phyloP scores from a whole-genome alignment of 2,113 vertebrate species.

The Xiphorhynchus elegans region DNA sequence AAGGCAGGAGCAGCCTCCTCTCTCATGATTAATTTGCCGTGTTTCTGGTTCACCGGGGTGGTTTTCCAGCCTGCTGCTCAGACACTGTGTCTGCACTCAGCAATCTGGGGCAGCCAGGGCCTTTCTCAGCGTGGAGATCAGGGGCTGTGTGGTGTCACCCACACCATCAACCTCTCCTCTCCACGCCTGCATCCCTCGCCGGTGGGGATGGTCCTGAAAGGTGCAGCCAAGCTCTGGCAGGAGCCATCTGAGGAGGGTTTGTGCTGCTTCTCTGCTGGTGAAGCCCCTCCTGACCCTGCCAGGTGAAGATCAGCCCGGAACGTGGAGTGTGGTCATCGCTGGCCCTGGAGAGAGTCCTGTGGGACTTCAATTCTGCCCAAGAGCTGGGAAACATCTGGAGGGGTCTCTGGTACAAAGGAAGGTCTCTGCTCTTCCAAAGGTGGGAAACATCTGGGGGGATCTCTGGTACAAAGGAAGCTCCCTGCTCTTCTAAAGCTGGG shows the following conservation, averaged over 20 bases:
- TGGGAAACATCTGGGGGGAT: too few species aligned
- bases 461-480: too few species aligned
- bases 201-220: neutral
- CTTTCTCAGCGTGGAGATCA: neutral
- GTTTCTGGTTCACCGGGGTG: too few species aligned
- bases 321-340: accelerated
- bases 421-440: too few species aligned
- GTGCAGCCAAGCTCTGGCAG: neutral
- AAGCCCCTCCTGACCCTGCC: neutral
- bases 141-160: neutral
- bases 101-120: too few species aligned
- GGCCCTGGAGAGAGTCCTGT: accelerated
- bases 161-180: neutral
- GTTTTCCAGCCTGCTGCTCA: too few species aligned
- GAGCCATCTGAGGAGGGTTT: neutral
- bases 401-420: too few species aligned
- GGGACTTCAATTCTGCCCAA: neutral
- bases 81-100: too few species aligned
- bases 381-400: neutral
- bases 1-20: too few species aligned
- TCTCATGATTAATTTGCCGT: too few species aligned
- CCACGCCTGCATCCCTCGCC: neutral
- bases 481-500: too few species aligned
- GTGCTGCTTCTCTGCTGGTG: neutral
- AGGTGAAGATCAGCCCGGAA: neutral